Conservation (phyloP, 2,888 invertebrate genomes). For the Octonoba sinensis region DNA sequence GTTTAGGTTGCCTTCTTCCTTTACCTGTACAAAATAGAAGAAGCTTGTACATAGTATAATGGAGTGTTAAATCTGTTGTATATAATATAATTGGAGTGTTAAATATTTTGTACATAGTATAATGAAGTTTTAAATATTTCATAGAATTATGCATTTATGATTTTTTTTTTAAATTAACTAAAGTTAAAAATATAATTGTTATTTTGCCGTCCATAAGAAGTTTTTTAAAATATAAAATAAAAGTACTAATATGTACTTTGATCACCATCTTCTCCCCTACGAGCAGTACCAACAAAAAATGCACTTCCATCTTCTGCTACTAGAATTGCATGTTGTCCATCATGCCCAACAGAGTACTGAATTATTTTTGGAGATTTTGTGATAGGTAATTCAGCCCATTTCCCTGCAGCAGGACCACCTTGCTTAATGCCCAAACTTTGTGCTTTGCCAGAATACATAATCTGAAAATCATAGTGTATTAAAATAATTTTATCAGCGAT, state of each 20-base stretch:
- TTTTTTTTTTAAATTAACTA: too few relatives aligned
- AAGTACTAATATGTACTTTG: conserved; percentile 73
- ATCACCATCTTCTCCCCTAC: conserved; percentile 94
- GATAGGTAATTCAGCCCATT: conserved; percentile 75
- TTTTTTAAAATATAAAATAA: too few relatives aligned
- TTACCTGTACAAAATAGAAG: conserved; percentile 68
- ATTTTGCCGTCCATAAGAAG: too few relatives aligned
- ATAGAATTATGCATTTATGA: too few relatives aligned
- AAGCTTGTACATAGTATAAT: background rate
- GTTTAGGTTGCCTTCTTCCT: conserved; percentile 84
- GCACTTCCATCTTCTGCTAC: conserved; percentile 94
- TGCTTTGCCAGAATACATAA: conserved; percentile 89
- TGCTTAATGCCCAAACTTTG: conserved; percentile 86
- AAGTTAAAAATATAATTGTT: too few relatives aligned
- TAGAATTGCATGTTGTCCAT: conserved; percentile 90
- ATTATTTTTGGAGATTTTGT: conserved; percentile 81
- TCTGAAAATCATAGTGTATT: too few relatives aligned
- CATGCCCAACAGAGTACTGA: conserved; percentile 91
- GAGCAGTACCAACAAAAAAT: conserved; percentile 87
- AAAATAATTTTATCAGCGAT: conserved; percentile 9
- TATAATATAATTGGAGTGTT: too few relatives aligned
- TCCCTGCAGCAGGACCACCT: conserved; percentile 70
- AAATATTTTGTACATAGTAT: too few relatives aligned
- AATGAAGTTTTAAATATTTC: too few relatives aligned
- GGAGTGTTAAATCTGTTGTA: too few relatives aligned